These are phyloP conservation scores for Chrysocyon brachyurus DNA, from an alignment of 2,797 vertebrate genomes.

Conservation along the genomic window DNA sequence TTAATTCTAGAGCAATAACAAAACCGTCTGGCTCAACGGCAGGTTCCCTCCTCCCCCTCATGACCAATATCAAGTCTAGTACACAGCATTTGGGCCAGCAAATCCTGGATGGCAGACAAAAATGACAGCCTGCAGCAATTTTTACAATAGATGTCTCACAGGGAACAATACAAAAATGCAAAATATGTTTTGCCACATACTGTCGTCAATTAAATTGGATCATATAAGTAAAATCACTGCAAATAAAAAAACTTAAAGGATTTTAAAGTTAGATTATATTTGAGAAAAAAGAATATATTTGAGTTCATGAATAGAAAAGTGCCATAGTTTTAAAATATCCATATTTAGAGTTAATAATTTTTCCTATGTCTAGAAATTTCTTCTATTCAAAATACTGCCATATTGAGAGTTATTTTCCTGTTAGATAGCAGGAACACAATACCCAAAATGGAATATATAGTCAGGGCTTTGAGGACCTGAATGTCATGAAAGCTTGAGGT, in stretches of 20 bases:
- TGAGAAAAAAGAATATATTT: conserved; percentile 8
- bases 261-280: conserved; percentile 57
- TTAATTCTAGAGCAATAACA: conserved; percentile 91
- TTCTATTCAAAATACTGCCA: conserved; percentile 10
- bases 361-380: conserved; percentile 56
- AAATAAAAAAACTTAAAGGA: conserved; percentile 77
- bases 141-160: conserved; percentile 84
- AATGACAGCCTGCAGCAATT: conserved; percentile 89
- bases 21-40: conserved; percentile 85
- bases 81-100: conserved; percentile 87
- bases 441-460: background rate
- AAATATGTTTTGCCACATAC: conserved; percentile 80
- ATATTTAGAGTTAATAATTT: conserved; percentile 30
- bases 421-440: background rate
- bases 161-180: conserved; percentile 85
- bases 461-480: background rate
- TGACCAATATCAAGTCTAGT: conserved; percentile 87
- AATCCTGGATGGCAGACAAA: conserved; percentile 90
- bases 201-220: conserved; percentile 75
- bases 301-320: conserved; percentile 4
- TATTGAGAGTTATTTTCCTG: conserved; percentile 42
- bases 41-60: conserved; percentile 77
- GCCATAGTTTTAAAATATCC: conserved; percentile 17
- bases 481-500: background rate
- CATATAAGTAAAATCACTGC: conserved; percentile 73